Base-by-base conservation (phyloP, 2,888 invertebrate species). In the Phanerotoma sp. region DNA sequence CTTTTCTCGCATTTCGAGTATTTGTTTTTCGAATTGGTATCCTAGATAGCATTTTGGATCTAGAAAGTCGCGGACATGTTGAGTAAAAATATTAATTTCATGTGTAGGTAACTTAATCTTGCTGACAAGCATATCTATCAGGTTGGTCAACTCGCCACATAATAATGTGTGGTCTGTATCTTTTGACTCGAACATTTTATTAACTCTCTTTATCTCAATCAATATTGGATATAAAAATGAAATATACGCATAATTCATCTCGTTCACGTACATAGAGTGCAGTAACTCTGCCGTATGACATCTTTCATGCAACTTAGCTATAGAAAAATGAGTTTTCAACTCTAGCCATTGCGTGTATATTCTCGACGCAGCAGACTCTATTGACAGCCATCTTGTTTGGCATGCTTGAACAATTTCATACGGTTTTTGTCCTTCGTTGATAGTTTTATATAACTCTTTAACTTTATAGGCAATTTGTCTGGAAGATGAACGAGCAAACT, bases 401-500 rank as follows among this genome's bases (percentile, higher is more conserved):
- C 2, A 30, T 30, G 3, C 9, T 30, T 30, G 30, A 9, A 3
- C 30, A 30, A 30, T 30, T 30, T 30, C 2, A 11, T 11, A 30
- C 11, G 30, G 30, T 11, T 30, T 11, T 30, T 30, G 30, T 30
- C 30, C 30, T 3, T 30, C 30, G 11, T 30, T 30, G 11, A 30
- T 30, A 11, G 30, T 30, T 30, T 30, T 30, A 30, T 30, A 30
- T 30, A 30, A 30, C 9, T 30, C 30, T 30, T 30, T 3, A 11
- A 11, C 9, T 3, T 3, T 30, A 30, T 9, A 3, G n/a, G n/a
- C n/a, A n/a, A n/a, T n/a, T 11, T 3, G 30, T 30, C 30, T 30
- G 30, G 3, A 30, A 11, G 66, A 35, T 5, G 69, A 72, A 13
- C 56, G 48, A 3, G 54, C 47, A 49, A 70, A 72, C 69, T 69